These are phyloP conservation scores for Melinopterus prodromus DNA, from an alignment of 2,888 invertebrate genomes.

Conservation along the genomic window DNA sequence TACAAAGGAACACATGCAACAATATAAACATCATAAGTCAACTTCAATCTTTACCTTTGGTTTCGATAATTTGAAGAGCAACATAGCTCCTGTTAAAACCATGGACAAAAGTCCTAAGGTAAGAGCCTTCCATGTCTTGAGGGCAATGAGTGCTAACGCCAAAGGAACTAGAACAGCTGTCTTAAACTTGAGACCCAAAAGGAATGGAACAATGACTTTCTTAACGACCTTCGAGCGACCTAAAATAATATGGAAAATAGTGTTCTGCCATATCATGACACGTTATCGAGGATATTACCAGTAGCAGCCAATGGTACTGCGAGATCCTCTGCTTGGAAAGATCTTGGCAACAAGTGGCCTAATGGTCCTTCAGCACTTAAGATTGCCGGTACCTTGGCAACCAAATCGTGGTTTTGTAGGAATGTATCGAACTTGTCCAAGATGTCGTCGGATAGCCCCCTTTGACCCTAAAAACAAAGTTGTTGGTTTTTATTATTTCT, in stretches of 20 bases:
- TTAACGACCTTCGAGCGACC: conserved; percentile 78
- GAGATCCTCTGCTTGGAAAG: conserved; percentile 73
- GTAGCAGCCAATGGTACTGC: conserved; percentile 74
- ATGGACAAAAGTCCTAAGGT: conserved; percentile 85
- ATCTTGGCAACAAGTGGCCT: conserved; percentile 70
- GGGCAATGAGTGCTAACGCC: conserved; percentile 81
- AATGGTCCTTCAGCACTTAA: conserved; percentile 66
- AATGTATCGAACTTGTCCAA: conserved; percentile 79
- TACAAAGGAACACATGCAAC: conserved; percentile 41
- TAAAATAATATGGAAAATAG: conserved; percentile 57
- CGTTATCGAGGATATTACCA: conserved; percentile 46
- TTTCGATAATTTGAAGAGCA: conserved; percentile 87
- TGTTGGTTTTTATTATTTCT: neutral
- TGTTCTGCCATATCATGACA: neutral
- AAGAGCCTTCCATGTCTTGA: conserved; percentile 90
- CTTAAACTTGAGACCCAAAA: conserved; percentile 86
- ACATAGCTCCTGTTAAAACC: conserved; percentile 84
- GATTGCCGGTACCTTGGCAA: conserved; percentile 76
- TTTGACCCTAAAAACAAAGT: conserved; percentile 59
- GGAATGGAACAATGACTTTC: conserved; percentile 85
- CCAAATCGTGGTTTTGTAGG: conserved; percentile 77
- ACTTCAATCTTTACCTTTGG: conserved; percentile 67
- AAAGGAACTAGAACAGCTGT: conserved; percentile 84
- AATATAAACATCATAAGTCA: neutral
- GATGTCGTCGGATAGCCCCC: conserved; percentile 67